Evolutionary conservation across 1,140 invertebrate genomes (phyloP).

Genomic region (Lamellibrachia luymesi): DNA sequence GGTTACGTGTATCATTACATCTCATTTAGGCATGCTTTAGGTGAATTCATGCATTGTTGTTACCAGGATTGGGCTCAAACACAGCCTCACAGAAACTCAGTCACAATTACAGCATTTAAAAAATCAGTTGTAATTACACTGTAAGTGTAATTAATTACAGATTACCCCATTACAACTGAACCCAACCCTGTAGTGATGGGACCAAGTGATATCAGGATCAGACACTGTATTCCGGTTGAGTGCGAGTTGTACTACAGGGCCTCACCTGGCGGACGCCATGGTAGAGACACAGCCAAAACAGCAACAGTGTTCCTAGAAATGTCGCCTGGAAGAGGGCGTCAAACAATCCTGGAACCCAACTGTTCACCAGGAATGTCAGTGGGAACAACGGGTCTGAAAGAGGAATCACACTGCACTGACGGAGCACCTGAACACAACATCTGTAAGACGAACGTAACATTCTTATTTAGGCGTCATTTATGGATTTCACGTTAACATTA

Average conservation of each 20-base stretch:
- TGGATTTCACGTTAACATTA: neutral
- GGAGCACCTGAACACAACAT: neutral
- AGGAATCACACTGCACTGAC: neutral
- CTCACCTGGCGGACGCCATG: slow-evolving; percentile 87
- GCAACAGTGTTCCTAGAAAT: slow-evolving; percentile 80
- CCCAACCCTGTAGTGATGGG: too few species aligned
- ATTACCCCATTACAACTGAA: too few species aligned
- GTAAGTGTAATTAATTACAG: too few species aligned
- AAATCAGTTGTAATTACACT: too few species aligned
- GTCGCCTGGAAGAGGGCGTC: slow-evolving; percentile 88
- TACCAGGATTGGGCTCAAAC: too few species aligned
- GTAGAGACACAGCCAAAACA: slow-evolving; percentile 94
- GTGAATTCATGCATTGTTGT: too few species aligned
- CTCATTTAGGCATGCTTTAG: too few species aligned
- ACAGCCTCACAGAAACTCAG: too few species aligned
- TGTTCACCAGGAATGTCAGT: slow-evolving; percentile 82
- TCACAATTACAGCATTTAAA: too few species aligned
- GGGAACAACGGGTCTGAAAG: slow-evolving; percentile 83
- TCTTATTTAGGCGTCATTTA: neutral
- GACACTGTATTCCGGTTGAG: neutral
- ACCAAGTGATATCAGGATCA: neutral
- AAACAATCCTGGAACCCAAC: slow-evolving; percentile 85
- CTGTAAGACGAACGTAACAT: neutral
- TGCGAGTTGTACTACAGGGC: neutral
- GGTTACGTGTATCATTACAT: too few species aligned